Evolutionary conservation across 1,140 invertebrate species (phyloP), one percentile per base, ranked within the genome.

Genomic region (Heliconius nattereri): DNA sequence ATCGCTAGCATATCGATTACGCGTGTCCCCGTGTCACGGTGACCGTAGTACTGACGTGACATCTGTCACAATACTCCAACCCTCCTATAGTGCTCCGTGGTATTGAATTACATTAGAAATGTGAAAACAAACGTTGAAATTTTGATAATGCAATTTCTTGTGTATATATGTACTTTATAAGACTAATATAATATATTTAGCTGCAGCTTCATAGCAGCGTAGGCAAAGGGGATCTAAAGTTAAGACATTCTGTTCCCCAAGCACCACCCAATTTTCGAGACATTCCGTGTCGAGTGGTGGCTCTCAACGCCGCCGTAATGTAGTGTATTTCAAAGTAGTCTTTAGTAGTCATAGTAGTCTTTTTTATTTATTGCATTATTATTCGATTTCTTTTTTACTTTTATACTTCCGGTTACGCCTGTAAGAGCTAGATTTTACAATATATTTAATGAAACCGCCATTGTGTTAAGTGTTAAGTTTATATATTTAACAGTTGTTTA

Each of bases 41-140:
- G 80, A 79, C 80, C 76, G 72, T 81, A 75, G 77, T 80, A 79
- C 66, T 75, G 20, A 57, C 57, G 54, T 79, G 79, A 73, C 82
- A 78, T 75, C 74, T 79, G 81, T 82, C 81, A 82, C 75, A 49
- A 75, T 75, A 75, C 20, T 13, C 19, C 73, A 54, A n/a, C 26
- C n/a, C 49, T 54, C 54, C 32, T 40, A 35, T 40, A 37, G 52
- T 75, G 19, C 32, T 75, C 19, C 29, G 9, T 20, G 1, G 74
- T 57, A 66, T 75, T 49, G 35, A 75, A 35, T 75, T 75, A 60
- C 74, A 66, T 75, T 75, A n/a, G 52, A 26, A 75, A 37, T 75
- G 32, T 75, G 35, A 75, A 75, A 60, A 60, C 57, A 60, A 26
- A 60, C 57, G 57, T 60, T 76, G 66, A 71, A 35, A 76, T 37